Evolutionary conservation across 2,797 vertebrate species (phyloP).

Genomic region (Pempheris klunzingeri): DNA sequence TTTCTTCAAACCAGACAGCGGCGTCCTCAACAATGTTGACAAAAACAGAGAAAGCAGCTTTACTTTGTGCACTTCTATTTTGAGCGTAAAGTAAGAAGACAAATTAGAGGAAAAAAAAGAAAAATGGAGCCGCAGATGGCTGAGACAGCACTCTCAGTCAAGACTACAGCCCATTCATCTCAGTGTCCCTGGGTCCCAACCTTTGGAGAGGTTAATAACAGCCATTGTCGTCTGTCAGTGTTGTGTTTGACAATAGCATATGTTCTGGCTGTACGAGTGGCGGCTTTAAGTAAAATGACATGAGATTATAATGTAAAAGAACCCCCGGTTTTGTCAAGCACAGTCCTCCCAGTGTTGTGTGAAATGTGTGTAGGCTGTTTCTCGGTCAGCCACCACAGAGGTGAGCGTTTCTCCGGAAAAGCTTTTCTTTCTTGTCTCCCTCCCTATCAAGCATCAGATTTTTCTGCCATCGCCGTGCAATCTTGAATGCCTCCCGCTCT

Average conservation of each 20-base stretch:
- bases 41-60: background rate
- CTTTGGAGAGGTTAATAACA: background rate
- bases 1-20: background rate
- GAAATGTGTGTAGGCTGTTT: slow-evolving; percentile 25
- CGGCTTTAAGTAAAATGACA: slow-evolving; percentile 3
- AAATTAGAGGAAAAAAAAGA: background rate
- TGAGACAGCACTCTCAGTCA: background rate
- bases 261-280: background rate
- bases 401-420: slow-evolving; percentile 30
- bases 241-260: background rate
- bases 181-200: background rate
- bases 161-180: background rate
- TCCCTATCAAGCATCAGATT: slow-evolving; percentile 56
- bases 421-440: slow-evolving; percentile 22
- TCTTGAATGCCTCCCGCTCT: slow-evolving; percentile 63
- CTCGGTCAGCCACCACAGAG: slow-evolving; percentile 9
- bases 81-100: background rate
- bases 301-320: slow-evolving; percentile 8
- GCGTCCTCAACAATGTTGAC: background rate
- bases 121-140: background rate
- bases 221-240: background rate
- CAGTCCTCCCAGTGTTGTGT: slow-evolving; percentile 31
- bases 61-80: background rate
- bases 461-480: slow-evolving; percentile 60
- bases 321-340: slow-evolving; percentile 1